Evolutionary conservation across 2,797 vertebrate species (phyloP).

Genomic region (Coendou prehensilis): DNA sequence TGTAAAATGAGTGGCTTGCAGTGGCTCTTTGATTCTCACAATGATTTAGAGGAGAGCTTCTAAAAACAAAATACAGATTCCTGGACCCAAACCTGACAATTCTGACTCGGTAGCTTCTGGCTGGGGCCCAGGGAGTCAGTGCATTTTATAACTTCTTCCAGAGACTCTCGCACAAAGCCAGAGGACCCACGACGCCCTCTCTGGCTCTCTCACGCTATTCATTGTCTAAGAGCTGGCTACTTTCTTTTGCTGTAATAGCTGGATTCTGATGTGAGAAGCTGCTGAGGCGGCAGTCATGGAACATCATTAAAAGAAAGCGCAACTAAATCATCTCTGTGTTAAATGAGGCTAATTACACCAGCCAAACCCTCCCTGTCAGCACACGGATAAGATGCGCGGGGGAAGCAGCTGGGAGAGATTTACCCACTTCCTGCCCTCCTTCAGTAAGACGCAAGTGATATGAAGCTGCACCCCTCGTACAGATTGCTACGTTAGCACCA

Average conservation of each 20-base stretch:
- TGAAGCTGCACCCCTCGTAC: neutral
- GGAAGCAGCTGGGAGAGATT: conserved; percentile 1
- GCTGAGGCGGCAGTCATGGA: neutral
- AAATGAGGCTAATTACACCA: neutral
- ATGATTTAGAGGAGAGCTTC: neutral
- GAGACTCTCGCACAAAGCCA: neutral
- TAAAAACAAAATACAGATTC: neutral
- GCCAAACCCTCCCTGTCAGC: neutral
- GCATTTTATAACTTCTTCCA: neutral
- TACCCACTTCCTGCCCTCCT: neutral
- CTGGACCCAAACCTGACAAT: neutral
- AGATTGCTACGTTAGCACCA: neutral
- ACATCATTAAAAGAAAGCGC: neutral
- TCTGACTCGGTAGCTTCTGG: neutral
- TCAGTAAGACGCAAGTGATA: conserved; percentile 7
- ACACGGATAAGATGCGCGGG: fast-evolving
- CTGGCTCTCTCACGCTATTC: neutral
- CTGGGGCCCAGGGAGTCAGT: too few species aligned
- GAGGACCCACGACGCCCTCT: neutral
- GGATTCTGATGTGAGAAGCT: conserved; percentile 21
- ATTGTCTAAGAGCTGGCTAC: neutral
- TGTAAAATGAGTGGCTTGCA: neutral
- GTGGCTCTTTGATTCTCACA: neutral
- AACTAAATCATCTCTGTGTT: conserved; percentile 42
- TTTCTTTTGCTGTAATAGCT: neutral